These are phyloP conservation scores for Mesembrinibis cayennensis DNA, from an alignment of 2,113 vertebrate genomes.

Conservation along the genomic window DNA sequence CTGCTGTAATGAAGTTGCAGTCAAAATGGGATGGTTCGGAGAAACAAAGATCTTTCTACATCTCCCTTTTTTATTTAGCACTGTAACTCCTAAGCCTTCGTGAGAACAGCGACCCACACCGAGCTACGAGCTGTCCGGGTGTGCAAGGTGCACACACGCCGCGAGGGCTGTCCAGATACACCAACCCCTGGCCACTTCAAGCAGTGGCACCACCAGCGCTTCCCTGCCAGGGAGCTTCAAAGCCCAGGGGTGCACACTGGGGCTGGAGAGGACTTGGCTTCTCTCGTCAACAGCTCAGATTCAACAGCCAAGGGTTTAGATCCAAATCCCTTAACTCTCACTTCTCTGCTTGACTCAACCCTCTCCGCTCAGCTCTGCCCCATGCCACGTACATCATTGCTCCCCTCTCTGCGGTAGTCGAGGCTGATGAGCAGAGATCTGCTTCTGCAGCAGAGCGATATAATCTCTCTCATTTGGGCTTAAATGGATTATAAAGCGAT, in stretches of 20 bases:
- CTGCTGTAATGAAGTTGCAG: neutral
- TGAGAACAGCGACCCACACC: neutral
- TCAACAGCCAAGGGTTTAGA: neutral
- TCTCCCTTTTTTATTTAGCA: neutral
- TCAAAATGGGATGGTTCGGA: neutral
- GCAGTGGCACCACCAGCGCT: neutral
- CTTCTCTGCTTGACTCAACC: neutral
- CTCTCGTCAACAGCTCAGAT: neutral
- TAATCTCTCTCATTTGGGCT: neutral
- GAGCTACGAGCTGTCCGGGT: neutral
- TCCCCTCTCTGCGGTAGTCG: neutral
- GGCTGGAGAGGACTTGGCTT: neutral
- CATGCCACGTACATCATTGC: accelerated
- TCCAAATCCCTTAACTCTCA: neutral
- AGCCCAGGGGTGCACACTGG: neutral
- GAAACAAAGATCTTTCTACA: neutral
- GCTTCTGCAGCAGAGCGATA: neutral
- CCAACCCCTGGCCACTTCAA: neutral
- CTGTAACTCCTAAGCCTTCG: neutral
- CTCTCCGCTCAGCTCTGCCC: neutral
- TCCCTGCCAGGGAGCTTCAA: neutral
- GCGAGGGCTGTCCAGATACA: neutral
- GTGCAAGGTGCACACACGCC: neutral
- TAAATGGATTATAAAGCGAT: neutral
- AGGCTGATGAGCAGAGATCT: neutral